Evolutionary conservation across 2,888 invertebrate genomes (phyloP).

Genomic region (Lypha dubia): DNA sequence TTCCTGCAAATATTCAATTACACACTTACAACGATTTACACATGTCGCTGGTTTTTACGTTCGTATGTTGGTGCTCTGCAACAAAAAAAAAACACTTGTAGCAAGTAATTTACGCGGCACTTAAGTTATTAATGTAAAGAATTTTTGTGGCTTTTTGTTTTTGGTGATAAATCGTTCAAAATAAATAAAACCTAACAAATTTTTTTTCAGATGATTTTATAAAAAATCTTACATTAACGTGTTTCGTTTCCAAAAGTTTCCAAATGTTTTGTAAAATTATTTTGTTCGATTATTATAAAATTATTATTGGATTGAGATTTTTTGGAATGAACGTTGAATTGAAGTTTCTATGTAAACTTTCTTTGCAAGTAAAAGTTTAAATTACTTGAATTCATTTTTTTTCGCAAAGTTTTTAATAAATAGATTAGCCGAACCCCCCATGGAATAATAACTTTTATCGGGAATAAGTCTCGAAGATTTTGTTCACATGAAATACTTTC

Average conservation of each 20-base stretch:
- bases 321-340: too few species aligned
- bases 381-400: too few species aligned
- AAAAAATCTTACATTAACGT: neutral
- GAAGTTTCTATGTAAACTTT: too few species aligned
- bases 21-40: neutral
- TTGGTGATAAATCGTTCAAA: neutral
- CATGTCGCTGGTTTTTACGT: neutral
- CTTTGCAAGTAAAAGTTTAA: too few species aligned
- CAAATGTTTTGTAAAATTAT: too few species aligned
- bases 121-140: constrained; percentile 15
- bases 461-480: too few species aligned
- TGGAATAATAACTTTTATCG: too few species aligned
- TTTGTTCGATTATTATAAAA: too few species aligned
- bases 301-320: too few species aligned
- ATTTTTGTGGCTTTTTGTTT: neutral
- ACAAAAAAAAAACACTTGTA: constrained; percentile 4
- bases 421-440: too few species aligned
- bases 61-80: neutral
- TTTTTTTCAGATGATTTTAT: neutral
- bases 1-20: neutral
- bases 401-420: too few species aligned
- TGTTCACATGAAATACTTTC: too few species aligned
- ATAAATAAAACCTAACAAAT: constrained; percentile 1
- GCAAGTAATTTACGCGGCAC: constrained; percentile 40
- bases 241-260: neutral